Percentiles rank a stretch among this genome's conserved stretches.
Evolutionary conservation across 2,113 vertebrate species (phyloP).

Genomic region (Cepphus grylle): DNA sequence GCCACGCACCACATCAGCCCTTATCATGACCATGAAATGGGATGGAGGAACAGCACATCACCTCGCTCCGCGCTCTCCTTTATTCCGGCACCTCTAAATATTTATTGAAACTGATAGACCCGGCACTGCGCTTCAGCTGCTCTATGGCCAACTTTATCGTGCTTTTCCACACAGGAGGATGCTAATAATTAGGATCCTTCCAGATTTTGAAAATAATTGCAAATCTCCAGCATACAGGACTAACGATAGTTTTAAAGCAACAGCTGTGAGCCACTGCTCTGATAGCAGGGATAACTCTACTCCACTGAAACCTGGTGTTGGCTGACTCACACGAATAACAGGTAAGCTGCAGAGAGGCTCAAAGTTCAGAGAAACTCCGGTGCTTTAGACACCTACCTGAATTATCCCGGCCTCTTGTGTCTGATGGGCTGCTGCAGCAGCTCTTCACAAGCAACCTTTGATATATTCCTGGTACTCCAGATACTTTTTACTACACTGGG

Average conservation of each 20-base stretch:
- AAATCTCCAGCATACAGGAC: background rate
- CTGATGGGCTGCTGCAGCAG: background rate
- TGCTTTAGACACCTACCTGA: background rate
- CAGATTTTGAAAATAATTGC: background rate
- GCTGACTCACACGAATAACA: background rate
- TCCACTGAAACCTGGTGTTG: background rate
- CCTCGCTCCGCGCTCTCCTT: background rate
- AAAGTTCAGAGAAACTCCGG: background rate
- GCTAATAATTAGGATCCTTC: background rate
- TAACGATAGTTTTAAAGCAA: background rate
- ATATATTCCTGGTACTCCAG: background rate
- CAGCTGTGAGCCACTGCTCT: background rate
- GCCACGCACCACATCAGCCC: background rate
- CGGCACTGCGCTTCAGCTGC: background rate
- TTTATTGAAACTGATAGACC: background rate
- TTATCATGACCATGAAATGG: background rate
- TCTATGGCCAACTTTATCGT: background rate
- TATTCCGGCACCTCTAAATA: background rate
- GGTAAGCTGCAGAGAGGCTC: background rate
- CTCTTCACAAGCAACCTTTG: background rate
- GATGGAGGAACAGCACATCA: background rate
- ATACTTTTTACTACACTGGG: background rate
- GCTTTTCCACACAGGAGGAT: background rate
- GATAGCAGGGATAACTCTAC: background rate
- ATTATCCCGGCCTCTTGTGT: background rate